Percentiles rank a stretch among this genome's conserved stretches.
These are phyloP conservation scores for Sebastes alutus DNA, from an alignment of 2,797 vertebrate genomes.

Conservation along the genomic window DNA sequence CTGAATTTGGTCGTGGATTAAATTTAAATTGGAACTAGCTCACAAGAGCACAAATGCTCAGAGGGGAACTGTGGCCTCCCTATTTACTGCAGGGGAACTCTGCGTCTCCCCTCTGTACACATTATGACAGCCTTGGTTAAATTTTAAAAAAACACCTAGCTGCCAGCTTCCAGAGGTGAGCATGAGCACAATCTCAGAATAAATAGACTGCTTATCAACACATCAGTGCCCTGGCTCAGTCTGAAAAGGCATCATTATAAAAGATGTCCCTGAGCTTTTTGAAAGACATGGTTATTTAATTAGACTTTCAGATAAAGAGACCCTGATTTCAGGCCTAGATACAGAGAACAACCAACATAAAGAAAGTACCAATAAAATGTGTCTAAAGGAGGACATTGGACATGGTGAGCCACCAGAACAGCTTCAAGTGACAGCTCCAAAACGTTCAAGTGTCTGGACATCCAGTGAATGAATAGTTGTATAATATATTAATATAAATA, in stretches of 20 bases:
- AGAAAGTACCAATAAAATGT: background rate
- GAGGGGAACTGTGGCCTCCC: background rate
- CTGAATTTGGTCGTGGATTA: background rate
- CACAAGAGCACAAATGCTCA: background rate
- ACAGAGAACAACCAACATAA: background rate
- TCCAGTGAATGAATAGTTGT: background rate
- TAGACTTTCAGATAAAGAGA: slow-evolving; percentile 21
- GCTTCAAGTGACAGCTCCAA: background rate
- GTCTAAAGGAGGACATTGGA: background rate
- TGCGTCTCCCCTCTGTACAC: background rate
- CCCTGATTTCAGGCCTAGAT: background rate
- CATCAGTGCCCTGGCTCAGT: background rate
- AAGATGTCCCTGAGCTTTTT: slow-evolving; percentile 34
- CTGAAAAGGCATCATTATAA: slow-evolving; percentile 38
- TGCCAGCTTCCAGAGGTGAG: background rate
- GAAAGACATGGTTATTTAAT: slow-evolving; percentile 23
- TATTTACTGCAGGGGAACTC: background rate
- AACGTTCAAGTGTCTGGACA: background rate
- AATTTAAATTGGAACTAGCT: slow-evolving; percentile 17
- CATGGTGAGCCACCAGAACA: background rate
- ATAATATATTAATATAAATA: no score
- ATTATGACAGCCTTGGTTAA: slow-evolving; percentile 18
- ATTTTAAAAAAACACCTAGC: background rate
- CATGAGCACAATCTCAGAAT: background rate
- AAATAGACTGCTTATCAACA: slow-evolving; percentile 32